Percentiles rank a stretch among this genome's conserved stretches.
phyloP scores from a whole-genome alignment of 2,888 invertebrate genomes.

The Scaptomyza cyrtandrae region DNA sequence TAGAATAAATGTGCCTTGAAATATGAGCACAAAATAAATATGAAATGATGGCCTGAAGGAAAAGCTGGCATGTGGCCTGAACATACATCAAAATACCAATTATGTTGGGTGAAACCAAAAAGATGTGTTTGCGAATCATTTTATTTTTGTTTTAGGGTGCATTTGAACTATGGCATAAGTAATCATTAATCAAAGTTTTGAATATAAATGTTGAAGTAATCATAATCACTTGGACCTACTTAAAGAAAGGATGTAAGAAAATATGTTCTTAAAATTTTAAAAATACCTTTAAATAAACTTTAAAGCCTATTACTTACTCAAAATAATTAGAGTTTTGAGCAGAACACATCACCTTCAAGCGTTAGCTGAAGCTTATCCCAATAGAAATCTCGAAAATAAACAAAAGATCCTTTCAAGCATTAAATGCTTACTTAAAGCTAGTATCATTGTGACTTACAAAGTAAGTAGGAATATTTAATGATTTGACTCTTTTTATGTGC shows the following conservation, averaged over 20 bases:
- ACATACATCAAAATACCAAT: slow-evolving; percentile 49
- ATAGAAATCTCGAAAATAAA: neutral
- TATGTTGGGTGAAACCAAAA: slow-evolving; percentile 19
- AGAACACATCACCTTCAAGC: too few species aligned
- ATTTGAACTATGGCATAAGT: neutral
- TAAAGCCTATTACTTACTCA: too few species aligned
- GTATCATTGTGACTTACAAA: neutral
- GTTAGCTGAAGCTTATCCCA: too few species aligned
- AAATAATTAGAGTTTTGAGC: too few species aligned
- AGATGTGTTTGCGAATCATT: slow-evolving; percentile 7
- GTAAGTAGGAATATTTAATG: slow-evolving; percentile 28
- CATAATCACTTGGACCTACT: neutral
- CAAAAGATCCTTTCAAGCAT: neutral
- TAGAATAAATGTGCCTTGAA: slow-evolving; percentile 59
- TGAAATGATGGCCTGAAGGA: slow-evolving; percentile 10
- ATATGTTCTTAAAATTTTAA: too few species aligned
- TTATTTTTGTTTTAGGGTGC: neutral
- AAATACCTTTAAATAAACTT: too few species aligned
- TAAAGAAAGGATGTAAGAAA: too few species aligned
- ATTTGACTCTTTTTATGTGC: slow-evolving; percentile 40
- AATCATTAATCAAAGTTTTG: slow-evolving; percentile 1
- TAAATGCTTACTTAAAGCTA: neutral
- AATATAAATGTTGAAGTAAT: neutral
- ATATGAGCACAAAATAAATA: slow-evolving; percentile 38
- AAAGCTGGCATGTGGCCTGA: slow-evolving; percentile 29